phyloP scores from a whole-genome alignment of 2,797 vertebrate species.

The Sparidentex hasta region DNA sequence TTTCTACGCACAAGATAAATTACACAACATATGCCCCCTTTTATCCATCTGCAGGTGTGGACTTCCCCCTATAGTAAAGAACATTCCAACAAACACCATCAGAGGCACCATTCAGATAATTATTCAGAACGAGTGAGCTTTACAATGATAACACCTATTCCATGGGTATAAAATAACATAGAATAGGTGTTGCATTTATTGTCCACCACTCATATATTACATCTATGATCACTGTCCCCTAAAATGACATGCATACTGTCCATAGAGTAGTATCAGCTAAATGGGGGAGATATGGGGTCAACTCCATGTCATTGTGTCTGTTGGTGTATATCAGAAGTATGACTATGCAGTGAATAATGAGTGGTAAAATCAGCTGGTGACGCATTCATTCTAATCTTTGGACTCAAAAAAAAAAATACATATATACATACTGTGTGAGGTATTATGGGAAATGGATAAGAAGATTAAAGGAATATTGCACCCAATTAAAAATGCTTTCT shows the following conservation, averaged over 20 bases:
- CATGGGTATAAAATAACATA: background rate
- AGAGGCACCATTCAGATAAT: background rate
- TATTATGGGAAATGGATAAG: slow-evolving; percentile 1
- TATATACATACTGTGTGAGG: background rate
- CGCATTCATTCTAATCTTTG: background rate
- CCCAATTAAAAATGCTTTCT: slow-evolving; percentile 1
- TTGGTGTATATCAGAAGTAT: background rate
- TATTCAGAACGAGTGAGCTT: background rate
- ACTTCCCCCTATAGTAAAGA: background rate
- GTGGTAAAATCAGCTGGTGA: background rate
- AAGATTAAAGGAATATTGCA: slow-evolving; percentile 12
- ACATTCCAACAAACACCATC: background rate
- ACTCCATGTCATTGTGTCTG: background rate
- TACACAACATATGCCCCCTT: too few relatives aligned
- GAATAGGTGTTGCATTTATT: background rate
- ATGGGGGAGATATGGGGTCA: background rate
- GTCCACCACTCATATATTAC: too few relatives aligned
- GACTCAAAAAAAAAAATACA: slow-evolving; percentile 3
- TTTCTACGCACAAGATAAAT: too few relatives aligned
- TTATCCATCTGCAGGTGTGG: too few relatives aligned
- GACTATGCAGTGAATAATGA: background rate
- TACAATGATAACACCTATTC: background rate
- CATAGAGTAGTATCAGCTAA: background rate
- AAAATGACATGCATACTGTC: background rate
- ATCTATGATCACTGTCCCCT: too few relatives aligned